Conservation (phyloP, 2,113 vertebrate species). For the Thunnus maccoyii region DNA sequence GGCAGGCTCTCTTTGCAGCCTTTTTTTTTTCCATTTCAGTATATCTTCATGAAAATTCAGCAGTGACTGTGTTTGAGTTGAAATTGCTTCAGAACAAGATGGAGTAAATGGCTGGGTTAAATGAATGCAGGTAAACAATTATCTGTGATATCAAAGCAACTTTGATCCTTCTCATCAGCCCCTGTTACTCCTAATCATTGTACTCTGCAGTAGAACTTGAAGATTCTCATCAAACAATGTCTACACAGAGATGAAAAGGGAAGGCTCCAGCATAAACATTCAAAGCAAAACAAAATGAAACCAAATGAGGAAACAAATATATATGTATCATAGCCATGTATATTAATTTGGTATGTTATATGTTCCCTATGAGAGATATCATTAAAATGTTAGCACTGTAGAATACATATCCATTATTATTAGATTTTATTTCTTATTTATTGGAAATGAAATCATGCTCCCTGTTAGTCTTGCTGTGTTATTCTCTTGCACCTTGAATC, state of each 20-base stretch:
- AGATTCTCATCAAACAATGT: conserved; percentile 27
- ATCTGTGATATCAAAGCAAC: conserved; percentile 43
- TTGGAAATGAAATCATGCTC: not conserved
- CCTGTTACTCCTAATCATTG: conserved; percentile 22
- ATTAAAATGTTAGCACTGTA: not conserved
- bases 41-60: conserved; percentile 12
- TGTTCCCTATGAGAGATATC: not conserved
- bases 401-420: not conserved
- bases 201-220: conserved; percentile 27
- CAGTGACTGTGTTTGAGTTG: conserved; percentile 6
- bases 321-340: not conserved
- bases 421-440: not conserved
- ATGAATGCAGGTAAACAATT: conserved; percentile 52
- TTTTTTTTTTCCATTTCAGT: conserved; percentile 1
- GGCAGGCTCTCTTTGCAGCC: not conserved
- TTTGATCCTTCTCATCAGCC: conserved; percentile 42
- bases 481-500: conserved; percentile 3
- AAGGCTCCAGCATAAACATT: not conserved
- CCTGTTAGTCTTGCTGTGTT: not conserved
- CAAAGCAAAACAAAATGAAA: conserved; percentile 20
- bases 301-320: not conserved
- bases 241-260: not conserved
- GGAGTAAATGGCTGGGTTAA: conserved; percentile 12
- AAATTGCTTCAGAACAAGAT: conserved; percentile 9
- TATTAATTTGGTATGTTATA: not conserved